A percentile compares a stretch with the other conserved stretches of the same genome.
Evolutionary conservation across 2,888 invertebrate genomes (phyloP).

Genomic region (Ormyrus thymus): DNA sequence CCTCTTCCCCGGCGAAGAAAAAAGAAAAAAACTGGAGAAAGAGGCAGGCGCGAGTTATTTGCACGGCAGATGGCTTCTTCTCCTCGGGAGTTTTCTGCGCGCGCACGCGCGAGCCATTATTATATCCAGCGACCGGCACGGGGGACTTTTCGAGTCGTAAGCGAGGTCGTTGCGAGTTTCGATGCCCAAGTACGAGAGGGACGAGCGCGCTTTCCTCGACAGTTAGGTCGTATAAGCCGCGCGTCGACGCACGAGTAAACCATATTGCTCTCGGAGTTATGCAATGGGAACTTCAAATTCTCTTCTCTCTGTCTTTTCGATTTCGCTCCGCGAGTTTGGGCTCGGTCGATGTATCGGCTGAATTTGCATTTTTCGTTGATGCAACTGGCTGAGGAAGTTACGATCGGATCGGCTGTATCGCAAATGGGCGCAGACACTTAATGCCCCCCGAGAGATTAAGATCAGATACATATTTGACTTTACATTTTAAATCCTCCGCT

Average conservation of each 20-base stretch:
- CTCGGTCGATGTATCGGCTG: background rate
- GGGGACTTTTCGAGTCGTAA: slow-evolving; percentile 9
- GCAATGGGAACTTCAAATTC: too few species aligned
- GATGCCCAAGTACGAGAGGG: too few species aligned
- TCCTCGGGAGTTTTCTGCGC: slow-evolving; percentile 2
- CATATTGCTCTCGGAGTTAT: too few species aligned
- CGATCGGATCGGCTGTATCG: too few species aligned
- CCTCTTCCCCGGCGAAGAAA: background rate
- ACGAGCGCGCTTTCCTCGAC: too few species aligned
- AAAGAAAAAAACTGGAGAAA: background rate
- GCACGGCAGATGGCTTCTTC: slow-evolving; percentile 14
- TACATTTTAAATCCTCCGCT: background rate
- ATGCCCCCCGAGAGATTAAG: background rate
- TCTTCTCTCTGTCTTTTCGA: too few species aligned
- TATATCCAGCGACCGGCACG: background rate
- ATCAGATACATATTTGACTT: background rate
- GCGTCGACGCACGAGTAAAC: too few species aligned
- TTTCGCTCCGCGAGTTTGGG: too few species aligned
- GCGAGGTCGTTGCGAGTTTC: background rate
- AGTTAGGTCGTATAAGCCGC: too few species aligned
- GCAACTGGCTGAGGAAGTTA: too few species aligned
- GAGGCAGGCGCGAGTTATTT: background rate
- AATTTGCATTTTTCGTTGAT: background rate
- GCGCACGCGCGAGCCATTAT: slow-evolving; percentile 22
- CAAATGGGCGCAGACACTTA: too few species aligned